A percentile compares a stretch with the other conserved stretches of the same genome.
Evolutionary conservation across 2,888 invertebrate species (phyloP).

Genomic region (Apantesis nais): DNA sequence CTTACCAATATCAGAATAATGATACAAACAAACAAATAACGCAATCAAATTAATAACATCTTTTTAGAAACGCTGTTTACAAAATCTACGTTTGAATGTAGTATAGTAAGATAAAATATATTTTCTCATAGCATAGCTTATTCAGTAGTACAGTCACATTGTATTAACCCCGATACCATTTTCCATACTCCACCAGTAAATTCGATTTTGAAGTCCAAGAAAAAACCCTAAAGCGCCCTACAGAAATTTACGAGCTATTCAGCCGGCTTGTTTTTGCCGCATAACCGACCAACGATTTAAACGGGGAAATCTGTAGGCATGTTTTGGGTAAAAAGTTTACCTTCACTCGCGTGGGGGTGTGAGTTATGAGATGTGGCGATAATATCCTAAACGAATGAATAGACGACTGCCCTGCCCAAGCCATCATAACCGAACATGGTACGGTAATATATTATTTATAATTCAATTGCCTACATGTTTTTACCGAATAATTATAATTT

Average conservation of each 20-base stretch:
- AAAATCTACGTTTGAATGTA: neutral
- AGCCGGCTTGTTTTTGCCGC: conserved; percentile 71
- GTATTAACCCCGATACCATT: conserved; percentile 37
- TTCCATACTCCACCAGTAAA: conserved; percentile 57
- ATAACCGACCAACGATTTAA: conserved; percentile 63
- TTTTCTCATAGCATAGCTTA: conserved; percentile 14
- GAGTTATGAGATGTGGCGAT: conserved; percentile 13
- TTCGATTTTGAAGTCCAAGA: conserved; percentile 70
- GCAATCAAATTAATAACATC: too few species aligned
- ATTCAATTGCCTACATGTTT: too few species aligned
- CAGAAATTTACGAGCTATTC: conserved; percentile 72
- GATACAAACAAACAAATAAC: too few species aligned
- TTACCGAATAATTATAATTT: too few species aligned
- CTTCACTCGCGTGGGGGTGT: conserved; percentile 9
- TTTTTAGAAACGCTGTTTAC: too few species aligned
- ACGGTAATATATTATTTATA: too few species aligned
- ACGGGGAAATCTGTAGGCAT: conserved; percentile 67
- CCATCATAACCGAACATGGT: too few species aligned
- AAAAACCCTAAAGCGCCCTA: conserved; percentile 63
- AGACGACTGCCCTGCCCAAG: too few species aligned
- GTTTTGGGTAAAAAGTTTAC: conserved; percentile 65
- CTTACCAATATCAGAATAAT: too few species aligned
- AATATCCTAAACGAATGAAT: neutral
- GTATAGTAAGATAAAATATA: neutral
- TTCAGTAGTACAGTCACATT: conserved; percentile 23